Base-by-base conservation (phyloP, 92 coral and sea anemone genomes). In the Siderastrea radians region DNA sequence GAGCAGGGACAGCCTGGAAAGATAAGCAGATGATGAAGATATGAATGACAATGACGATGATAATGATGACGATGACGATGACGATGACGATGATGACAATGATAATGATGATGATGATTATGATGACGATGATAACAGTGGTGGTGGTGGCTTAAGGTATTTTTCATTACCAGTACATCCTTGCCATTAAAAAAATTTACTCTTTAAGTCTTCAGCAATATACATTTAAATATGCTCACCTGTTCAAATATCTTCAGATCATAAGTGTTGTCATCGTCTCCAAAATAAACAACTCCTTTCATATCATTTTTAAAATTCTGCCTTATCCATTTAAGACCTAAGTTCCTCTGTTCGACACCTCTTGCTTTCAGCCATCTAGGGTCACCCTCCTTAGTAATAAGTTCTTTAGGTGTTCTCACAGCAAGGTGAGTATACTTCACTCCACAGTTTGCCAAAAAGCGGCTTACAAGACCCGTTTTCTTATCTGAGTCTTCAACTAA, bases 211-310 rank as follows among this genome's bases (percentile, higher is more conserved):
- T 26, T 26, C 38, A 44, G 45, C 52, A 43, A 17, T 72, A 46
- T 17, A 53, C 49, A 85, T 44, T 46, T 52, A 17, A 79, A 26
- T 26, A 3, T 26, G 68, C 96, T 78, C 61, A 97, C 99, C 95
- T 96, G 98, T 73, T 97, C 96, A 94, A 97, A 97, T 80, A 97
- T 84, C 69, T 85, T 95, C 26, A 97, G 68, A 85, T 97, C 98
- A 84, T 97, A 97, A 9, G 99, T 97, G 70, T 97, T 97, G 53
- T 97, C 99, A 89, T 97, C 99, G 87, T 97, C 99, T 69, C 96
- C 98, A 90, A 97, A 95, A 82, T 97, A 97, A 14, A 95, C 95
- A 47, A 97, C 98, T 49, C 98, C 99, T 49, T 86, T 88, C 73
- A 84, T 72, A 44, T 69, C 72, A 52, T 65, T 51, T 44, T 80